phyloP scores from a whole-genome alignment of 2,888 invertebrate genomes.

The Andrena flavipes region DNA sequence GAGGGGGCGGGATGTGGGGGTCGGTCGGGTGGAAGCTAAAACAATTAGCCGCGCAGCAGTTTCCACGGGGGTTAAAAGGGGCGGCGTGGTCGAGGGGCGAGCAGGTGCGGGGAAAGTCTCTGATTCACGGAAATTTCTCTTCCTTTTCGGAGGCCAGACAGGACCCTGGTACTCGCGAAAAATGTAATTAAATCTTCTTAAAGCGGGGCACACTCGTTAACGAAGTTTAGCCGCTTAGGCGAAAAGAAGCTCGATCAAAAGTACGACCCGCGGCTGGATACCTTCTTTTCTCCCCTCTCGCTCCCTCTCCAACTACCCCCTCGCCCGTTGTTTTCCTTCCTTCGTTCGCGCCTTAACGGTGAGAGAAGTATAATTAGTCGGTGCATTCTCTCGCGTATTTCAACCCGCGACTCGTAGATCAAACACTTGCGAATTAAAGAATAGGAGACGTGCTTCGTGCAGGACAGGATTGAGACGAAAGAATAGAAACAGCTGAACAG shows the following conservation, averaged over 20 bases:
- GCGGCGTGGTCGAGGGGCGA: constrained; percentile 26
- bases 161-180: constrained; percentile 70
- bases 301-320: not conserved
- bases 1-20: no score
- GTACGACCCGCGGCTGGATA: constrained; percentile 64
- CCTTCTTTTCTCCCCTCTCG: constrained; percentile 33
- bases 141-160: constrained; percentile 61
- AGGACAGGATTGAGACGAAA: not conserved
- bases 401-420: not conserved
- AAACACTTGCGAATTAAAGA: not conserved
- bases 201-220: constrained; percentile 78
- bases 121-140: constrained; percentile 68
- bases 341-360: constrained; percentile 25
- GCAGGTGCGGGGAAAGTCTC: constrained; percentile 50
- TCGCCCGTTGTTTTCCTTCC: constrained; percentile 11
- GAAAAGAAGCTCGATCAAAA: constrained; percentile 76
- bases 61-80: constrained; percentile 64
- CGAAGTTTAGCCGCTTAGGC: constrained; percentile 77
- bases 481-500: not conserved
- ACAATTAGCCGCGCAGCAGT: constrained; percentile 73
- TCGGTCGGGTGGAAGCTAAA: constrained; percentile 62
- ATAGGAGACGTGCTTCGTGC: not conserved
- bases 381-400: not conserved
- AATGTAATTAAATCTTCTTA: constrained; percentile 81
- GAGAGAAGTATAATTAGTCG: not conserved